These are phyloP conservation scores for Bombyx huttoni DNA, from an alignment of 2,888 invertebrate genomes.

Conservation along the genomic window DNA sequence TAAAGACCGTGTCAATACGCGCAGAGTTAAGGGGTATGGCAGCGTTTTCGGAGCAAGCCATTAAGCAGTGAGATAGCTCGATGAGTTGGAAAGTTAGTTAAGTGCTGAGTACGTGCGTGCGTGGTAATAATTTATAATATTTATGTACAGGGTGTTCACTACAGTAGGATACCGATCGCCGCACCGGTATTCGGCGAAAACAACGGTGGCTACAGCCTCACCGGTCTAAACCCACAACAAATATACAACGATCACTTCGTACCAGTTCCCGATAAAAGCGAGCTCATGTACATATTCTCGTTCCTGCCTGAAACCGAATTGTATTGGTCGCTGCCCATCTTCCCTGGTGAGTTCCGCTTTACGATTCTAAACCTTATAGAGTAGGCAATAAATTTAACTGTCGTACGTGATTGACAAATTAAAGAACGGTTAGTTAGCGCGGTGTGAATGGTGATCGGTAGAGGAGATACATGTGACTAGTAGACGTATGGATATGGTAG, in stretches of 20 bases:
- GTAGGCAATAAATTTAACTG: neutral
- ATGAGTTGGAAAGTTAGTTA: too few relatives aligned
- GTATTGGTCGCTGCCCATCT: slow-evolving; percentile 56
- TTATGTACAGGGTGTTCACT: slow-evolving; percentile 37
- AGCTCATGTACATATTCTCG: slow-evolving; percentile 46
- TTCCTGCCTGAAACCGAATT: slow-evolving; percentile 35
- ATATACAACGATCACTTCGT: slow-evolving; percentile 45
- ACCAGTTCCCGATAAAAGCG: slow-evolving; percentile 46
- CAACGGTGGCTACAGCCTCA: slow-evolving; percentile 51
- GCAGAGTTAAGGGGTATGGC: too few relatives aligned
- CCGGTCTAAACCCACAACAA: slow-evolving; percentile 36
- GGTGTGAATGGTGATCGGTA: too few relatives aligned
- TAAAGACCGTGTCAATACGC: too few relatives aligned
- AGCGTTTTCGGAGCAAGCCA: too few relatives aligned
- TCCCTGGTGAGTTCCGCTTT: slow-evolving; percentile 35
- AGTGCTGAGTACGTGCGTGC: too few relatives aligned
- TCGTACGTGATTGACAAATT: too few relatives aligned
- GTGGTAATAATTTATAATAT: neutral
- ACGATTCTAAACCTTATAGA: neutral
- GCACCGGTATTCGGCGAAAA: slow-evolving; percentile 51
- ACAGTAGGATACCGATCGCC: slow-evolving; percentile 36
- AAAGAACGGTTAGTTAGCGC: too few relatives aligned
- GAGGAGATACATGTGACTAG: too few relatives aligned
- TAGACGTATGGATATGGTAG: too few relatives aligned
- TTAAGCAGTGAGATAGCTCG: too few relatives aligned